Evolutionary conservation across 2,888 invertebrate species (phyloP).

Genomic region (Psylliodes chrysocephalus): DNA sequence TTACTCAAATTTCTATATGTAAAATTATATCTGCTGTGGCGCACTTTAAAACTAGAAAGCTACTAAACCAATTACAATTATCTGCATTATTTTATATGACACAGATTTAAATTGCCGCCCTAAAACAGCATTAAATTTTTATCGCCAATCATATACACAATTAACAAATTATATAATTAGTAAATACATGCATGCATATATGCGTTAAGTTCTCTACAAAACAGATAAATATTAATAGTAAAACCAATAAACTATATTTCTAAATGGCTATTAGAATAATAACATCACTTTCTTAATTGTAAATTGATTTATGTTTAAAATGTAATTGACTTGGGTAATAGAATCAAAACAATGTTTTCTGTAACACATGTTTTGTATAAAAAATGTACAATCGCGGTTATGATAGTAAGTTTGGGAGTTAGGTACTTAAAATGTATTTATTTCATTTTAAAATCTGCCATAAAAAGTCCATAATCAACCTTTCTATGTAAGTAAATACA

Average conservation of each 20-base stretch:
- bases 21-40: too few species aligned
- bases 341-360: too few species aligned
- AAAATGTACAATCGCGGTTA: too few species aligned
- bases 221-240: constrained; percentile 34
- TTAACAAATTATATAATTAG: constrained; percentile 46
- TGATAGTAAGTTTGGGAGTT: too few species aligned
- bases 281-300: constrained; percentile 2
- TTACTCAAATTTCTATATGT: too few species aligned
- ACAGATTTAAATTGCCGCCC: constrained; percentile 21
- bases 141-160: constrained; percentile 33
- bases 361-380: too few species aligned
- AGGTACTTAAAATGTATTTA: too few species aligned
- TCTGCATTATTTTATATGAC: constrained; percentile 21
- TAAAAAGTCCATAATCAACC: too few species aligned
- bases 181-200: constrained; percentile 39
- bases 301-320: not conserved
- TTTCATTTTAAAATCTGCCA: too few species aligned
- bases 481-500: too few species aligned
- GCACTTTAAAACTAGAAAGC: constrained; percentile 6
- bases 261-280: not conserved
- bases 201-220: constrained; percentile 40
- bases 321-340: not conserved
- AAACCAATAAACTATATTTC: constrained; percentile 19
- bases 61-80: not conserved
- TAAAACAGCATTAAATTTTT: constrained; percentile 27